Base-by-base conservation (phyloP, 1,140 invertebrate species). In the Harpegnathos saltator region DNA sequence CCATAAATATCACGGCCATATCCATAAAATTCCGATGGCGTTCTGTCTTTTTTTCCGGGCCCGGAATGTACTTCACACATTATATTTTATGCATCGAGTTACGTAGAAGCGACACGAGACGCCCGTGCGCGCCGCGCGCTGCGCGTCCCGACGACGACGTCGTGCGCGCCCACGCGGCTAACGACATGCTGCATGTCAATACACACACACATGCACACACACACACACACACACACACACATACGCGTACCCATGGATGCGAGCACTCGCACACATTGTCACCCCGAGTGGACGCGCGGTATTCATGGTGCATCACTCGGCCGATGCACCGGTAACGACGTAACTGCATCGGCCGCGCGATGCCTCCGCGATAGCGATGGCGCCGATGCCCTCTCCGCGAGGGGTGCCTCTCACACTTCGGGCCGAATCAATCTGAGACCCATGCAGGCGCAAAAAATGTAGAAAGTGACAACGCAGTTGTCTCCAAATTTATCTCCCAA, bases 11-110 rank as follows among this genome's bases (percentile, higher is more conserved):
- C 24, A 22, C 33, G 33, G 17, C 52, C 33, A n/a, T 80, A 71
- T 59, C 38, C 65, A 71, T 80, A 80, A 80, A 80, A 80, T 80
- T 80, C 75, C 65, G 33, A 59, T 52, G 22, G 65, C n/a, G 52
- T 71, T 56, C 24, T 29, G 50, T 78, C 62, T 38, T 78, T 78
- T 78, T 80, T 44, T 9, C 14, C 15, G 29, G 7, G 12, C 15
- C 19, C 1, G n/a, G 33, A 29, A 71, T 24, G 24, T 80, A 71
- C 75, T 58, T 80, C 75, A 48, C 75, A 80, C 75, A 59, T 80
- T 80, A 69, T 80, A 80, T 80, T 80, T 80, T 80, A 80, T 80
- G 52, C 65, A 80, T 80, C 52, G 65, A n/a, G 33, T 69, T 69
- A 80, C 63, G 17, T 71, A 59, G 24, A 48, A 71, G 48, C 33